These are phyloP conservation scores for Empis stercorea DNA, from an alignment of 2,888 invertebrate genomes.

Conservation along the genomic window DNA sequence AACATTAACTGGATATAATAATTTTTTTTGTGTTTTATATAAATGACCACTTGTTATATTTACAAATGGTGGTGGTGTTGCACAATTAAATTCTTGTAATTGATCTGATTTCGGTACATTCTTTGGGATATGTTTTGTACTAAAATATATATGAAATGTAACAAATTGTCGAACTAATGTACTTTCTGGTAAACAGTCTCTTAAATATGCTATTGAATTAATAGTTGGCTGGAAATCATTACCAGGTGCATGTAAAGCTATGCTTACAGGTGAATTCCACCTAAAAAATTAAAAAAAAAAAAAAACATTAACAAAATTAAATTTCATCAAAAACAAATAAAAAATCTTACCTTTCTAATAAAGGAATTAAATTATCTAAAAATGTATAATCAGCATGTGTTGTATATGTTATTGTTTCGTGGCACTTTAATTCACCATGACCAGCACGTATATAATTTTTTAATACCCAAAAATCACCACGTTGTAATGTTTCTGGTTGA, in stretches of 20 bases:
- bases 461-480: conserved; percentile 78
- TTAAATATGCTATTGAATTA: conserved; percentile 65
- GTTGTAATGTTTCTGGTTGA: conserved; percentile 48
- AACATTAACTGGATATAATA: conserved; percentile 82
- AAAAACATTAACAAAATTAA: neutral
- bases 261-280: conserved; percentile 79
- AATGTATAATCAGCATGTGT: conserved; percentile 88
- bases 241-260: conserved; percentile 80
- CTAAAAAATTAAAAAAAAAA: conserved; percentile 25
- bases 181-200: conserved; percentile 55
- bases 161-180: conserved; percentile 63
- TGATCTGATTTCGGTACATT: conserved; percentile 51
- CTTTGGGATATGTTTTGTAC: conserved; percentile 72
- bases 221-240: conserved; percentile 65
- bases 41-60: conserved; percentile 51
- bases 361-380: conserved; percentile 74
- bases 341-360: conserved; percentile 65
- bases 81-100: conserved; percentile 57
- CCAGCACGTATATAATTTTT: conserved; percentile 73
- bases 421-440: conserved; percentile 54
- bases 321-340: no score
- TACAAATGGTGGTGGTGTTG: conserved; percentile 53
- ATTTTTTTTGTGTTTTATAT: conserved; percentile 66
- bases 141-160: conserved; percentile 83
- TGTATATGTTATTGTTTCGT: conserved; percentile 79